Evolutionary conservation across 2,888 invertebrate genomes (phyloP), one percentile per base, ranked within the genome.

Genomic region (Cheilosia impressa): DNA sequence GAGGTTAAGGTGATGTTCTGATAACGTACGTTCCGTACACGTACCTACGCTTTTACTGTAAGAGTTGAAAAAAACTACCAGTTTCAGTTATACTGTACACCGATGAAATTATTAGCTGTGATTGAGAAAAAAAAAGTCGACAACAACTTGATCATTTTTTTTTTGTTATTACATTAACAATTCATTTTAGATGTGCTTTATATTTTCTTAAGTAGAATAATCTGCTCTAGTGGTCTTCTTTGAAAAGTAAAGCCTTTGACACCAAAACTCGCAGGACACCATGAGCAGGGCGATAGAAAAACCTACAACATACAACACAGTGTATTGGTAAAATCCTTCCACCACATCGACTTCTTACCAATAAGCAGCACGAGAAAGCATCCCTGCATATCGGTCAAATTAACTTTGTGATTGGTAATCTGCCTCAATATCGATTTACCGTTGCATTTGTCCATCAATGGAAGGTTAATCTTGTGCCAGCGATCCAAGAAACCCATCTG

Each of bases 351-450:
- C 4, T 9, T 27, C 24, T 90, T 93, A 96, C 97, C 97, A 69
- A 97, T 92, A 69, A 97, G 93, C 3, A 98, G 93, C 0, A 98
- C 95, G 89, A 97, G 96, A 92, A 98, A 98, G 31, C 97, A 97
- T 13, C 98, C 98, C 91, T 98, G 97, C 97, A 98, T 98, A 89
- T 98, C 98, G 66, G 95, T 94, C 88, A 98, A 93, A 91, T 97
- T 97, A 52, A 98, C 98, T 45, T 96, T 97, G 89, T 97, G 96
- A 90, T 97, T 97, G 83, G 95, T 95, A n/a, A 95, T 96, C 91
- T 95, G 95, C 0, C 95, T 93, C 15, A 93, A 91, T 22, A 94
- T 91, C 1, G 94, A 93, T 62, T 93, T 94, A 90, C 94, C 95
- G 94, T 94, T 96, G 90, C 98, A 98, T 85, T 95, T 95, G 91